phyloP scores from a whole-genome alignment of 1,140 invertebrate genomes.

The Ips typographus region DNA sequence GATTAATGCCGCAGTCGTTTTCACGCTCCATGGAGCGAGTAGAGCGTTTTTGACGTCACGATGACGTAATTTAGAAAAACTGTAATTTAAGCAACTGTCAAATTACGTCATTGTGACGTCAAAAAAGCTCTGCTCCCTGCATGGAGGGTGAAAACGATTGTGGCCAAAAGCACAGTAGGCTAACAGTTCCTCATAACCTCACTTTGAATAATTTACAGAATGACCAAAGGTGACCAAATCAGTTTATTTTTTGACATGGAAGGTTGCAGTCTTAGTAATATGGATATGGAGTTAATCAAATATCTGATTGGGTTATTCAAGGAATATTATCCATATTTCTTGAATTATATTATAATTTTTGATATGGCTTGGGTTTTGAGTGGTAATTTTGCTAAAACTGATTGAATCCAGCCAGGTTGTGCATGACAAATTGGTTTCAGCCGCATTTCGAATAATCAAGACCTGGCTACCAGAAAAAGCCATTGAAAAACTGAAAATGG shows the following conservation, averaged over 20 bases:
- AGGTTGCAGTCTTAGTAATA: slow-evolving; percentile 78
- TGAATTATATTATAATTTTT: slow-evolving; percentile 90
- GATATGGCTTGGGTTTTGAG: slow-evolving; percentile 95
- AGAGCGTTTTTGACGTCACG: not conserved
- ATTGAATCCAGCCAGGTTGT: slow-evolving; percentile 14
- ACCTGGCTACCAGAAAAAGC: slow-evolving; percentile 84
- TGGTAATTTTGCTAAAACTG: slow-evolving; percentile 57
- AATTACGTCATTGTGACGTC: too few species aligned
- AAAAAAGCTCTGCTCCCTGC: too few species aligned
- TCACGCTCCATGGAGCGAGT: not conserved
- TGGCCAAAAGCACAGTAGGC: too few species aligned
- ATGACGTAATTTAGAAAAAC: too few species aligned
- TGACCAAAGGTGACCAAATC: slow-evolving; percentile 75
- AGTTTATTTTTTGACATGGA: slow-evolving; percentile 90
- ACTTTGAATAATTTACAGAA: slow-evolving; percentile 50
- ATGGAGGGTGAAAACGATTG: too few species aligned
- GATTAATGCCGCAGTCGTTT: not conserved
- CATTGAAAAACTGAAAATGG: slow-evolving; percentile 86
- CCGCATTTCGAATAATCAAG: slow-evolving; percentile 92
- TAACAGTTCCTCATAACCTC: too few species aligned
- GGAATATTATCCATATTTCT: slow-evolving; percentile 84
- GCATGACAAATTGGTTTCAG: slow-evolving; percentile 54
- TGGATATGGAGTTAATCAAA: slow-evolving; percentile 86
- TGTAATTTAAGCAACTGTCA: too few species aligned
- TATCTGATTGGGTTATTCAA: slow-evolving; percentile 88